Base-by-base conservation (phyloP, 2,113 vertebrate species). In the Catharus minimus region DNA sequence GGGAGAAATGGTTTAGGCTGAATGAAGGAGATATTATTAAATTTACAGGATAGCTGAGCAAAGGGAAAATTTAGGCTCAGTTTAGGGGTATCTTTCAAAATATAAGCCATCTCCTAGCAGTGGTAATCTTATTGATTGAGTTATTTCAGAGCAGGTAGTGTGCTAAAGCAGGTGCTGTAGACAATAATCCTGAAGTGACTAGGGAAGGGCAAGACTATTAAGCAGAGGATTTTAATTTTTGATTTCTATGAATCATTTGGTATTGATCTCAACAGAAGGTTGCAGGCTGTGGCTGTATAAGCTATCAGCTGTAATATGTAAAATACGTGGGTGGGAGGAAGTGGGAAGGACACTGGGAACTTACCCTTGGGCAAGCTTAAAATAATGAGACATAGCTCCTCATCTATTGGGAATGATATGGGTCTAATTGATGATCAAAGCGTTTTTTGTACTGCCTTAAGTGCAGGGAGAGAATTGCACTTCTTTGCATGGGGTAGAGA, bases 381-480 rank as follows among this genome's bases (percentile, higher is more conserved):
- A 82, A 93, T 90, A 90, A 93, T 89, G 71, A 92, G 91, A 67
- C 67, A 76, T 72, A 82, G 93, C 87, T 95, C 82, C 95, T 93
- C 84, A 84, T 95, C 80, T 95, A 12, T 88, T 90, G 81, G 81
- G 81, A 96, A 72, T 82, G 55, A 87, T 95, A 87, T 64, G 81
- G 75, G 78, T 76, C 84, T 96, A 95, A 95, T 82, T 92, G 95
- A 89, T 93, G 93, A 95, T 89, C 95, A 95, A 89, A 95, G 84
- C 0, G 0, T 61, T 90, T 90, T 87, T 89, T 92, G 81, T 92
- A 94, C 64, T 1, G 53, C 88, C 87, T 86, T 69, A 86, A 94
- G 75, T 71, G 52, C 52, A 88, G 26, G n/a, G 75, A 91, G 72
- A 88, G 47, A 89, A 82, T 44, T 52, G 57, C 18, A 90, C 76